These are phyloP conservation scores for Triplophysa dalaica DNA, from an alignment of 2,113 vertebrate genomes.

Conservation along the genomic window DNA sequence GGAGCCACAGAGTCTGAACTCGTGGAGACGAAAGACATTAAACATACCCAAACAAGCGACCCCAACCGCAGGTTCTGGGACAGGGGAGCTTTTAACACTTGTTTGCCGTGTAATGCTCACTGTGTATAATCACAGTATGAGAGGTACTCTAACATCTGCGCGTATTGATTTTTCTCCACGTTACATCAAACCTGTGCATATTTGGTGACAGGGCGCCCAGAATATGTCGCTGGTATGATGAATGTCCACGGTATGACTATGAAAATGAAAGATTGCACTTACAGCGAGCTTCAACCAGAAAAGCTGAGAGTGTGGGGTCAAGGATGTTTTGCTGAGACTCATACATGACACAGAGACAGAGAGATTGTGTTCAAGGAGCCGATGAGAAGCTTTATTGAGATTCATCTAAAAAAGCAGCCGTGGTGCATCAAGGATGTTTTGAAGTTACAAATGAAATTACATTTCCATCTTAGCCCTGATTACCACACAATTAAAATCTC, in stretches of 20 bases:
- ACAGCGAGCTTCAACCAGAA: not conserved
- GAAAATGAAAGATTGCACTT: not conserved
- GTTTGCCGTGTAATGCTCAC: constrained; percentile 59
- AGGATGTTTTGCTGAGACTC: constrained; percentile 21
- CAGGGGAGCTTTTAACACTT: constrained; percentile 59
- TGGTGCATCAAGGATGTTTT: not conserved
- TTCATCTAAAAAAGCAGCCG: not conserved
- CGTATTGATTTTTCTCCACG: constrained; percentile 67
- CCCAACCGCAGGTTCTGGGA: constrained; percentile 32
- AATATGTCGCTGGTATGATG: constrained; percentile 34
- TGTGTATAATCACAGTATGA: constrained; percentile 64
- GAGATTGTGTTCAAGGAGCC: not conserved
- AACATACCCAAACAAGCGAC: constrained; percentile 50
- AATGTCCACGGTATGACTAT: constrained; percentile 12
- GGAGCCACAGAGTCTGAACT: constrained; percentile 76
- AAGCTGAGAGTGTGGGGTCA: not conserved
- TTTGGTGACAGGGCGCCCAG: constrained; percentile 67
- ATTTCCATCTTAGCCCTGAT: too few species aligned
- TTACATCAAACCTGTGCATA: constrained; percentile 72
- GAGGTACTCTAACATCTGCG: constrained; percentile 60
- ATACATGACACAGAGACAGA: not conserved
- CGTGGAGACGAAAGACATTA: constrained; percentile 55
- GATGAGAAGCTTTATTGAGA: too few species aligned
- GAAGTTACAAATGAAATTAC: too few species aligned
- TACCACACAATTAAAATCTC: too few species aligned